phyloP scores from a whole-genome alignment of 2,113 vertebrate species.

The Nematolebias whitei region DNA sequence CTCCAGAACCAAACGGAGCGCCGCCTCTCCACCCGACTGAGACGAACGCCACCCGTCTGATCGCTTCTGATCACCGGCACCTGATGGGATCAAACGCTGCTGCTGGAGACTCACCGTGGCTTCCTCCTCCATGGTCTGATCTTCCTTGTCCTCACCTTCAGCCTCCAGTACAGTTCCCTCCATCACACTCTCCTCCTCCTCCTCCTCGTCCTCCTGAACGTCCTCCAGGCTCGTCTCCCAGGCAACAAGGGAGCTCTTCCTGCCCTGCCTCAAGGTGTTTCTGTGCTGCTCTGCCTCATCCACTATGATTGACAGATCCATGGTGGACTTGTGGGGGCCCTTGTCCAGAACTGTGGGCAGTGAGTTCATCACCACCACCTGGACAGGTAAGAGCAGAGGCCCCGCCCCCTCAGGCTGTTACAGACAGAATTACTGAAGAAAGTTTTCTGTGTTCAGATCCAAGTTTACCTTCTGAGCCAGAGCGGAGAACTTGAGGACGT shows the following conservation, averaged over 20 bases:
- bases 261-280: slow-evolving; percentile 9
- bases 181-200: slow-evolving; percentile 39
- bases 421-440: too few relatives aligned
- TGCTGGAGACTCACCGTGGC: slow-evolving; percentile 14
- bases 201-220: slow-evolving; percentile 46
- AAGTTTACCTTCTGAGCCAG: slow-evolving; percentile 87
- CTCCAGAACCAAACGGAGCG: slow-evolving; percentile 80
- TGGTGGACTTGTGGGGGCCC: slow-evolving; percentile 34
- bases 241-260: slow-evolving; percentile 56
- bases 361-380: slow-evolving; percentile 59
- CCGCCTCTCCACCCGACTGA: slow-evolving; percentile 9
- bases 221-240: slow-evolving; percentile 70
- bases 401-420: not conserved
- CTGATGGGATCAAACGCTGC: not conserved
- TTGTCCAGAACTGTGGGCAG: slow-evolving; percentile 16
- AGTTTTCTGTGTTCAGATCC: not conserved
- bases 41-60: not conserved
- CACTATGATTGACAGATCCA: slow-evolving; percentile 63
- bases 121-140: slow-evolving; percentile 44
- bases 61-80: not conserved
- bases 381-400: not conserved
- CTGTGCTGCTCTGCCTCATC: slow-evolving; percentile 39
- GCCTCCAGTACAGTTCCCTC: slow-evolving; percentile 60
- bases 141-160: slow-evolving; percentile 2
- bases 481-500: slow-evolving; percentile 94